Base-by-base conservation (phyloP, 2,888 invertebrate species). In the Homarus gammarus region DNA sequence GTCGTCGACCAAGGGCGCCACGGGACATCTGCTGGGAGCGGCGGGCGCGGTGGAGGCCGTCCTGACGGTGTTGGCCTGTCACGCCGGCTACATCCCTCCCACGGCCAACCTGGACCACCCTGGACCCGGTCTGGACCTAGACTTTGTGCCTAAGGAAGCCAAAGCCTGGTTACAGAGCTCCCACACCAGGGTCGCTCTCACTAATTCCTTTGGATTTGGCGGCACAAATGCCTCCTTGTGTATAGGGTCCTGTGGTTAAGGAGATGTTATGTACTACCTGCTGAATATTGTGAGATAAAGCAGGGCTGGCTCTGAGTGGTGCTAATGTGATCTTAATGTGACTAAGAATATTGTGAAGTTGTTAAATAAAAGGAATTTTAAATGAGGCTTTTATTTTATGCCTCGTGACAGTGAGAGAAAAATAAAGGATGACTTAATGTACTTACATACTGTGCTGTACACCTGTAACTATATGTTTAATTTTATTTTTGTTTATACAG, bases 201-300 rank as follows among this genome's bases (percentile, higher is more conserved):
- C 98, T 94, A 99, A 99, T 94, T 98, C 99, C 0, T 99, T 99
- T 95, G 99, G 99, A 6, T 99, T 99, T 95, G 99, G 99, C 86
- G 99, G 99, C 72, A 99, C 99, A 2, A 99, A 99, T 95, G 98
- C 98, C 38, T 96, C 96, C 88, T 94, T 98, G 12, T 92, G 92
- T 27, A 72, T 92, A 31, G 87, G 79, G 15, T 89, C 91, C 56
- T 88, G 82, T 84, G 70, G 90, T 81, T 89, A 82, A 44, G 18
- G 10, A 1, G 18, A 0, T 40, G 27, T 38, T 38, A 31, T 1
- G 3, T 33, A 33, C 64, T 64, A 22, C 64, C 64, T 73, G 22
- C 31, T 27, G 68, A 68, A 18, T 15, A 68, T 12, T 15, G 68
- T 68, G 68, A 68, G 8, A 68, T 49, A 49, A 49, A 49, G 12